Evolutionary conservation across 2,797 vertebrate genomes (phyloP).

Genomic region (Triplophysa yarkandensis): DNA sequence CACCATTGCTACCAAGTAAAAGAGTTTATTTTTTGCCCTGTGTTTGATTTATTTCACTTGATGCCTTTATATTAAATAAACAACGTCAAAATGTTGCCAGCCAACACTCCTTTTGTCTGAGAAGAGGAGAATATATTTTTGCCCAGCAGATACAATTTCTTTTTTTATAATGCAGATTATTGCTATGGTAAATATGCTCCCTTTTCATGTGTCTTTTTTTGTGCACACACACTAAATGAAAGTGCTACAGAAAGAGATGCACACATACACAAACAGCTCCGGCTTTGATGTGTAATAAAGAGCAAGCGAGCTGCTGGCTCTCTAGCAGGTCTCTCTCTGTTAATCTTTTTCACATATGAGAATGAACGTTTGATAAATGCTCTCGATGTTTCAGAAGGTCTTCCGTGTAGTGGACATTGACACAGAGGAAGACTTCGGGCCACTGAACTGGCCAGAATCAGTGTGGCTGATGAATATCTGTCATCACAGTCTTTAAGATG

Average conservation of each 20-base stretch:
- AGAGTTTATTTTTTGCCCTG: too few relatives aligned
- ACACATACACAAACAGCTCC: slow-evolving; percentile 40
- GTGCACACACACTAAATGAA: slow-evolving; percentile 10
- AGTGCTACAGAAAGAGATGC: slow-evolving; percentile 5
- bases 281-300: slow-evolving; percentile 47
- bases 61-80: slow-evolving; percentile 45
- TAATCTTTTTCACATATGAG: slow-evolving; percentile 45
- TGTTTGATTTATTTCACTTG: slow-evolving; percentile 37
- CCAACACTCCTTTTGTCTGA: background rate
- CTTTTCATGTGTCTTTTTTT: slow-evolving; percentile 37
- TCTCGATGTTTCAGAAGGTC: slow-evolving; percentile 5
- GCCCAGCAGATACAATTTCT: slow-evolving; percentile 28
- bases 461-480: slow-evolving; percentile 33
- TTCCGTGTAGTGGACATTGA: slow-evolving; percentile 1
- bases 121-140: slow-evolving; percentile 21
- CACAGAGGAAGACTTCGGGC: slow-evolving; percentile 27
- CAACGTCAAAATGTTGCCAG: slow-evolving; percentile 2
- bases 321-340: slow-evolving; percentile 37
- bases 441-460: background rate
- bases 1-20: too few relatives aligned
- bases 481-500: slow-evolving; percentile 38
- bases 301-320: slow-evolving; percentile 38
- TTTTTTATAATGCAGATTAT: slow-evolving; percentile 15
- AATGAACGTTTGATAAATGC: slow-evolving; percentile 16
- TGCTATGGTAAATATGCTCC: slow-evolving; percentile 44